Base-by-base conservation (phyloP, 2,888 invertebrate genomes). In the Cactoblastis cactorum region DNA sequence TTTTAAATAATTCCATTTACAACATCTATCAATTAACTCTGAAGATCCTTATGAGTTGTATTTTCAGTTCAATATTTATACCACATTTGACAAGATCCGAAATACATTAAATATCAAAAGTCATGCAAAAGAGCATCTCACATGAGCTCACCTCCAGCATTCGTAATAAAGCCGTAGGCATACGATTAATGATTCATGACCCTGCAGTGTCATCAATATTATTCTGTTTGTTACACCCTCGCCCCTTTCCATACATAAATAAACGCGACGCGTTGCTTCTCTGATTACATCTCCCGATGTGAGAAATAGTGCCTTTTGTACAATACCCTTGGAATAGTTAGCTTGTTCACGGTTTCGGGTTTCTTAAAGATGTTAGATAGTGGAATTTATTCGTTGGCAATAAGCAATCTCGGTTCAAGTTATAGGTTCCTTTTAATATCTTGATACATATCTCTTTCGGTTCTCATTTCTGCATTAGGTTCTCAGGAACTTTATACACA, bases 181-280 rank as follows among this genome's bases (percentile, higher is more conserved):
- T 77, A 88, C 87, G 88, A 89, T 89, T 89, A 89, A 89, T 89
- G 89, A 88, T 89, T 89, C 89, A 89, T 89, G 89, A 89, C 88
- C 89, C 85, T 87, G 83, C 80, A 82, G 84, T 88, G 89, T 89
- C 89, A 89, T 89, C 89, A 89, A 89, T 89, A 89, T 89, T 89
- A 89, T 89, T 89, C 89, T 87, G 89, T 89, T 89, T 88, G 89
- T 89, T 87, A 81, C 86, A 83, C 88, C 88, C 87, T 85, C 83
- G 73, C 86, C 86, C 88, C 83, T 69, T 77, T 80, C 86, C 89
- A 89, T 89, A 89, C 88, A 89, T 89, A 89, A 89, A 89, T 89
- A 89, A 89, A 79, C 80, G 76, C 87, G 87, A 88, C 89, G 88
- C 89, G 89, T 88, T 88, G 87, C 88, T 88, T 89, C 89, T 88